phyloP scores from a whole-genome alignment of 2,113 vertebrate species.

The Synodontis membranacea region DNA sequence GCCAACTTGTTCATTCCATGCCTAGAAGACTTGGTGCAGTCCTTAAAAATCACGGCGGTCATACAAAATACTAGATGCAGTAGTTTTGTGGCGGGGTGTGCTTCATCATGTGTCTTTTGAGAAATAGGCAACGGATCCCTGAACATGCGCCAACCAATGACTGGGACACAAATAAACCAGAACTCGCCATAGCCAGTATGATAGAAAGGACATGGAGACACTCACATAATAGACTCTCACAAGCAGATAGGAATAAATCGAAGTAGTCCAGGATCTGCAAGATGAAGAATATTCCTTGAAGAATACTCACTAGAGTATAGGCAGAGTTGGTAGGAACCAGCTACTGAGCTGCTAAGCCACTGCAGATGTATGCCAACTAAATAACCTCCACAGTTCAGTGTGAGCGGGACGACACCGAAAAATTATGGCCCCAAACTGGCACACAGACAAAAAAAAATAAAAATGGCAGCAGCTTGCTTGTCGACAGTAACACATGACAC shows the following conservation, averaged over 20 bases:
- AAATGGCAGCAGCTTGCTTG: too few species aligned
- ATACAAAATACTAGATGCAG: too few species aligned
- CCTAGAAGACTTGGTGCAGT: too few species aligned
- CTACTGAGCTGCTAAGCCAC: not conserved
- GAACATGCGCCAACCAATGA: not conserved
- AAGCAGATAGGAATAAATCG: not conserved
- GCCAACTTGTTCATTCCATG: too few species aligned
- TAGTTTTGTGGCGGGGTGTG: too few species aligned
- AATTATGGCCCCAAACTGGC: not conserved
- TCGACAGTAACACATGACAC: too few species aligned
- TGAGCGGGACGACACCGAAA: not conserved
- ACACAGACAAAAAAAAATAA: not conserved
- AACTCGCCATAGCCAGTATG: not conserved
- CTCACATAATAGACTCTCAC: not conserved
- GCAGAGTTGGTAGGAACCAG: not conserved
- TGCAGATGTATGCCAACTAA: conserved; percentile 7
- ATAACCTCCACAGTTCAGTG: not conserved
- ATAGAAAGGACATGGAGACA: not conserved
- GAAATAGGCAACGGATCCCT: not conserved
- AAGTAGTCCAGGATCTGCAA: not conserved
- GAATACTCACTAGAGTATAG: conserved; percentile 1
- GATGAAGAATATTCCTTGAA: conserved; percentile 12
- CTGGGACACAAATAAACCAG: not conserved
- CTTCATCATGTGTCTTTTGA: not conserved
- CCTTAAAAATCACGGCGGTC: too few species aligned